Evolutionary conservation across 1,140 invertebrate genomes (phyloP).

Genomic region (Aleiodes sp.): DNA sequence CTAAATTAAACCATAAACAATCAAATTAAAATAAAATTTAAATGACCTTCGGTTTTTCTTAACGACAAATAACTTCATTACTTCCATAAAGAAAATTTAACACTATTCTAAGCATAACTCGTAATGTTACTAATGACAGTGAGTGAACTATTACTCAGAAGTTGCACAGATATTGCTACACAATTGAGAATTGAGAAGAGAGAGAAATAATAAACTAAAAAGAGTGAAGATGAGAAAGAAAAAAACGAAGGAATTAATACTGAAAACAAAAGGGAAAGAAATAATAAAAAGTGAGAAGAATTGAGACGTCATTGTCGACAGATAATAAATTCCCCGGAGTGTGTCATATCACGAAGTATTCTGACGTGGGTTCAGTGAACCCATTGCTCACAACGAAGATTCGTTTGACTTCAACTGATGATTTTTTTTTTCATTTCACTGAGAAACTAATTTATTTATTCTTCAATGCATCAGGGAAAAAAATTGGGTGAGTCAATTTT

Average conservation of each 20-base stretch:
- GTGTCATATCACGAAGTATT: constrained; percentile 44
- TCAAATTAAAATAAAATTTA: too few species aligned
- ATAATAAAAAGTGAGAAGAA: constrained; percentile 27
- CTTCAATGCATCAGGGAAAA: background rate
- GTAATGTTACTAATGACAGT: background rate
- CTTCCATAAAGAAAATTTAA: background rate
- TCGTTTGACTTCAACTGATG: constrained; percentile 19
- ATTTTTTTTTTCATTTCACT: constrained; percentile 7
- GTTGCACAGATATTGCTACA: background rate
- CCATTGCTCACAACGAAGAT: constrained; percentile 28
- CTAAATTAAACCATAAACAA: too few species aligned
- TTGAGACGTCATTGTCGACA: constrained; percentile 44
- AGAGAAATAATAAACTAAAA: background rate
- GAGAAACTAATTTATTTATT: background rate
- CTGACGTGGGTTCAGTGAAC: constrained; percentile 40
- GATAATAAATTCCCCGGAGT: constrained; percentile 56
- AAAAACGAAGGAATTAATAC: constrained; percentile 19
- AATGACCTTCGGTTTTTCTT: background rate
- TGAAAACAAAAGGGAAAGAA: background rate
- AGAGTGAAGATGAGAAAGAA: constrained; percentile 25
- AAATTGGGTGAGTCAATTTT: background rate
- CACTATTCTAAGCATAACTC: background rate
- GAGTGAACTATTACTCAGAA: background rate
- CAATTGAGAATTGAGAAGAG: too few species aligned
- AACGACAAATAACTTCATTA: background rate